A percentile compares a stretch with the other conserved stretches of the same genome.
phyloP scores from a whole-genome alignment of 2,888 invertebrate genomes.

The Portevinia maculata region DNA sequence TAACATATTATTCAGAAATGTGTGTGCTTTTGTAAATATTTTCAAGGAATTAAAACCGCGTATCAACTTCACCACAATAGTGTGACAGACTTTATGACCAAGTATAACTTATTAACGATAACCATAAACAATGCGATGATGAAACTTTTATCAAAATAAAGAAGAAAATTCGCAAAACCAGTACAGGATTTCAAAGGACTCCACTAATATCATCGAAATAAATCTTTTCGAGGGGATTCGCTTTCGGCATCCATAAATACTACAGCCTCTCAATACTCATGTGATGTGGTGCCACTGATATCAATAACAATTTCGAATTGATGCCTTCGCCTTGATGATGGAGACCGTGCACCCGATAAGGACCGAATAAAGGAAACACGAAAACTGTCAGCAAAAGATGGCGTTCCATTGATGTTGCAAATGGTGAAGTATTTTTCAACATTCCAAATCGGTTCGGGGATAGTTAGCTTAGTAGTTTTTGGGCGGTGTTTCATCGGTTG shows the following conservation, averaged over 20 bases:
- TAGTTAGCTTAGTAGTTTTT: too few relatives aligned
- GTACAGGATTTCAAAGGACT: slow-evolving; percentile 14
- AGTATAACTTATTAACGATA: slow-evolving; percentile 59
- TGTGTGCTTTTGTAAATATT: slow-evolving; percentile 54
- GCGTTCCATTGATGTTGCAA: slow-evolving; percentile 32
- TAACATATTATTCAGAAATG: too few relatives aligned
- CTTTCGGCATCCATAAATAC: slow-evolving; percentile 10
- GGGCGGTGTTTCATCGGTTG: too few relatives aligned
- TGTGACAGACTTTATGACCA: not conserved
- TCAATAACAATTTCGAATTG: slow-evolving; percentile 51
- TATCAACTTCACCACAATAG: slow-evolving; percentile 4
- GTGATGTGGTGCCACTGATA: slow-evolving; percentile 24
- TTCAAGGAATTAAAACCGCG: slow-evolving; percentile 65
- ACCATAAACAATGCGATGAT: slow-evolving; percentile 70
- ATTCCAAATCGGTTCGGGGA: not conserved
- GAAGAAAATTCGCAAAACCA: slow-evolving; percentile 33
- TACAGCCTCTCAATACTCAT: slow-evolving; percentile 8
- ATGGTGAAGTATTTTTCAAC: slow-evolving; percentile 53
- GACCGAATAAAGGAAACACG: slow-evolving; percentile 3
- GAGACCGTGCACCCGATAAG: slow-evolving; percentile 1
- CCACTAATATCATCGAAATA: slow-evolving; percentile 43
- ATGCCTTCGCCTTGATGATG: slow-evolving; percentile 21
- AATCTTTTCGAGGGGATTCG: slow-evolving; percentile 52
- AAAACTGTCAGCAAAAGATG: slow-evolving; percentile 22
- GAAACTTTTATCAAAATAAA: slow-evolving; percentile 64